Conservation (phyloP, 37 sponge, comb jelly and placozoan species). For the Beroe forskalii region DNA sequence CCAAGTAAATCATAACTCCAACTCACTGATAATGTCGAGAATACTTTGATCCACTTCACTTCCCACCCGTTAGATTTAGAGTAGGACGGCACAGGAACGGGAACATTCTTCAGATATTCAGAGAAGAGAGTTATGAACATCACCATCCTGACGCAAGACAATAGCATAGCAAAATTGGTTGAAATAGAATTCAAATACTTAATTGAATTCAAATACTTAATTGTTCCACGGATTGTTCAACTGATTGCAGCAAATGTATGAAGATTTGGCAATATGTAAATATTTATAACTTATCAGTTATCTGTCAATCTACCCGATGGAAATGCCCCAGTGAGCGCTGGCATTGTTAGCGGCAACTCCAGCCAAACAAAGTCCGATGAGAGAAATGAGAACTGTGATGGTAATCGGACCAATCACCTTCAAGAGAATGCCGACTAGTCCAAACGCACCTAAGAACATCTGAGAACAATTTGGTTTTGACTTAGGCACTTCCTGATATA, state of each 20-base stretch:
- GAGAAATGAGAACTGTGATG: slow-evolving; percentile 41
- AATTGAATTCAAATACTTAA: no score
- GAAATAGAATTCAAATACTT: no score
- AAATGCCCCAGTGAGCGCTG: slow-evolving; percentile 45
- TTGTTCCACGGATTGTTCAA: no score
- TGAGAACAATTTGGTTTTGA: not conserved
- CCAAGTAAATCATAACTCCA: no score
- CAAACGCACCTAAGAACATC: slow-evolving; percentile 25
- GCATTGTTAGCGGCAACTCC: slow-evolving; percentile 8
- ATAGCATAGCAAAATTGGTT: no score
- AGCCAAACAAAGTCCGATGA: slow-evolving; percentile 37
- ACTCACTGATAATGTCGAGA: slow-evolving; percentile 57
- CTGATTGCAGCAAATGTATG: no score
- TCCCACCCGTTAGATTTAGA: not conserved
- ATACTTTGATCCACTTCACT: slow-evolving; percentile 3
- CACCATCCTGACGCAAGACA: slow-evolving; percentile 24
- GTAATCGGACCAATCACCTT: slow-evolving; percentile 63
- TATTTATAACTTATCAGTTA: no score
- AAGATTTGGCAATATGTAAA: no score
- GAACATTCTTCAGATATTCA: slow-evolving; percentile 57
- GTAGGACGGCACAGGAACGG: slow-evolving; percentile 9
- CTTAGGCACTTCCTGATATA: no score
- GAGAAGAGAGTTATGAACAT: slow-evolving; percentile 41
- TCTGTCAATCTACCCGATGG: not conserved
- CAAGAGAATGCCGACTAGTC: slow-evolving; percentile 53